Conservation (phyloP, 2,888 invertebrate genomes). For the Saturnia japonica region DNA sequence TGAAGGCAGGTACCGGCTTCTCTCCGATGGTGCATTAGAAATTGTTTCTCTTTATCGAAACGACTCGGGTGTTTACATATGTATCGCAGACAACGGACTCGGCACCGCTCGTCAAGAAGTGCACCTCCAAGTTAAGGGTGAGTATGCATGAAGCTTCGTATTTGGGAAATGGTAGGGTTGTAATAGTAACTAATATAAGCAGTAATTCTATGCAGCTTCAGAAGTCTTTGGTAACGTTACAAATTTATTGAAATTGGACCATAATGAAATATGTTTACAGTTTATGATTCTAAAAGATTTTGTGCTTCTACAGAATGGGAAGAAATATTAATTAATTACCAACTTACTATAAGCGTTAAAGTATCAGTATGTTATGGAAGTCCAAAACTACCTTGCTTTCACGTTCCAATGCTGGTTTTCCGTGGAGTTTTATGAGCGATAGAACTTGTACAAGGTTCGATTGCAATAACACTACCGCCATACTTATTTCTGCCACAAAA, state of each 20-base stretch:
- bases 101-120: constrained; percentile 87
- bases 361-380: not conserved
- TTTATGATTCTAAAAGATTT: not conserved
- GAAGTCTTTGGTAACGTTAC: not conserved
- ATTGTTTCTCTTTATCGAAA: constrained; percentile 90
- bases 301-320: no score
- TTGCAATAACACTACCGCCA: not conserved
- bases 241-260: not conserved
- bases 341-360: no score
- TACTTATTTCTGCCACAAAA: not conserved
- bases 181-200: constrained; percentile 9
- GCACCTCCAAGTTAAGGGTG: constrained; percentile 88
- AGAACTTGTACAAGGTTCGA: not conserved
- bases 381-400: not conserved
- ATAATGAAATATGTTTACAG: not conserved
- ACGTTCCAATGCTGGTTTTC: not conserved
- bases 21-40: constrained; percentile 89
- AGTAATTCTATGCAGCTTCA: constrained; percentile 11
- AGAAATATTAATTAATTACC: no score
- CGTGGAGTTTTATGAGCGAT: not conserved
- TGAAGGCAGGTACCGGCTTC: constrained; percentile 86
- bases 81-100: constrained; percentile 90
- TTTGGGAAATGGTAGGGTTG: constrained; percentile 19
- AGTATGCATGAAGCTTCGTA: constrained; percentile 43
- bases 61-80: constrained; percentile 93